Conservation (phyloP, 2,888 invertebrate species). For the Mechanitis mazaeus region DNA sequence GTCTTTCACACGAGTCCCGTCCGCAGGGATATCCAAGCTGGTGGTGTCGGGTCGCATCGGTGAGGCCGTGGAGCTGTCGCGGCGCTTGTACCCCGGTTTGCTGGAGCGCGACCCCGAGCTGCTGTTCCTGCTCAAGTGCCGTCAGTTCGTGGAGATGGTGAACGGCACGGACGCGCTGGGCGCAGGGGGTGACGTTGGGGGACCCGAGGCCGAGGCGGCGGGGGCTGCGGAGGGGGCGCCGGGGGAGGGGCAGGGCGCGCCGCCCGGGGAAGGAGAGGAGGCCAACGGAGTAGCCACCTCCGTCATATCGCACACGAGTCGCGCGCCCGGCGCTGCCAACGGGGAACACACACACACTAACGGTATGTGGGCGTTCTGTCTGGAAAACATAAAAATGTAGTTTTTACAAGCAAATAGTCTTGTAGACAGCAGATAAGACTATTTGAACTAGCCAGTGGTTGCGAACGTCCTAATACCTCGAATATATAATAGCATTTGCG, state of each 20-base stretch:
- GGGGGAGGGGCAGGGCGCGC: constrained; percentile 10
- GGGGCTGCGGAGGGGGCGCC: constrained; percentile 8
- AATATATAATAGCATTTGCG: too few relatives aligned
- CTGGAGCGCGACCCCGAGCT: constrained; percentile 93
- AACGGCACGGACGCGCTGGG: constrained; percentile 89
- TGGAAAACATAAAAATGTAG: too few relatives aligned
- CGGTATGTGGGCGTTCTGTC: constrained; percentile 25
- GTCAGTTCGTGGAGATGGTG: constrained; percentile 99
- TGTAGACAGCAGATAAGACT: too few relatives aligned
- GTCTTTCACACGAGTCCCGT: neutral
- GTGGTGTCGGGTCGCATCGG: constrained; percentile 95
- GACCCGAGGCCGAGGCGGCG: constrained; percentile 38
- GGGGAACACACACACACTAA: constrained; percentile 37
- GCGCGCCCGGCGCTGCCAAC: constrained; percentile 61
- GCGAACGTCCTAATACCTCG: too few relatives aligned
- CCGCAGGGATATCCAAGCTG: constrained; percentile 92
- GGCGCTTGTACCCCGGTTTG: constrained; percentile 93
- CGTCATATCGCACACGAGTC: constrained; percentile 86
- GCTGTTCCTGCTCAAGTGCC: constrained; percentile 96
- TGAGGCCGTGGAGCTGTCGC: constrained; percentile 94
- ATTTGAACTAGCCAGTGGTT: too few relatives aligned
- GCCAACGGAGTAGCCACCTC: constrained; percentile 80
- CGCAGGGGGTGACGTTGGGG: constrained; percentile 30
- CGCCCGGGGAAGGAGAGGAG: constrained; percentile 29
- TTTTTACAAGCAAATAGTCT: too few relatives aligned